Base-by-base conservation (phyloP, 1,140 invertebrate species). In the Panulirus ornatus region DNA sequence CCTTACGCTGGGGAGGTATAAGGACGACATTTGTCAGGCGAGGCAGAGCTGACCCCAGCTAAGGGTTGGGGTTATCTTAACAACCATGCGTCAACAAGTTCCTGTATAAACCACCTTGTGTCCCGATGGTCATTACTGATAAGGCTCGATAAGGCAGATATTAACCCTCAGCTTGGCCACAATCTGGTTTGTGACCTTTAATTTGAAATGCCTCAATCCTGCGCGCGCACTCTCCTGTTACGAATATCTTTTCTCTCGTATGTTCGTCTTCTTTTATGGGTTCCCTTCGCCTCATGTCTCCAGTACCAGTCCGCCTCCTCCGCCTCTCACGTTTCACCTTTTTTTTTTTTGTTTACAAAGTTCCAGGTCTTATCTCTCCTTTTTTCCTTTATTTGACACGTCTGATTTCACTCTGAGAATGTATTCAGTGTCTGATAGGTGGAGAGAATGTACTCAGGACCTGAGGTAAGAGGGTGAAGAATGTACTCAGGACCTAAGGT, bases 51-150 rank as follows among this genome's bases (percentile, higher is more conserved):
- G 5, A 27, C n/a, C n/a, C 34, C 36, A 63, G 14, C 34, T 54
- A 36, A 63, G 51, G 54, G 36, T 34, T 19, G 34, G n/a, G 30
- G 63, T 87, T 87, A 87, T 87, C 84, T 87, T 78, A 87, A 87
- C 84, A 78, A 78, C 75, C 73, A 36, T 27, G n/a, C 47, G 22
- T 79, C 84, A 87, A 63, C 84, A 87, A 78, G 84, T 87, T 87
- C 76, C 75, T 78, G 84, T 87, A 87, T 87, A 87, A 87, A 79
- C 73, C 73, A 42, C 76, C 84, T 51, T 87, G 75, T 87, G 84
- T 79, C 75, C 36, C 42, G 73, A 87, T 87, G 73, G 73, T 79
- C 71, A 36, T 87, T 79, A 38, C 51, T 54, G 84, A 87, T 87
- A 87, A 87, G 54, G 44, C 6, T 3, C 51, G 84, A 87, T 87